Evolutionary conservation across 2,888 invertebrate genomes (phyloP).

Genomic region (Melanargia galathea): DNA sequence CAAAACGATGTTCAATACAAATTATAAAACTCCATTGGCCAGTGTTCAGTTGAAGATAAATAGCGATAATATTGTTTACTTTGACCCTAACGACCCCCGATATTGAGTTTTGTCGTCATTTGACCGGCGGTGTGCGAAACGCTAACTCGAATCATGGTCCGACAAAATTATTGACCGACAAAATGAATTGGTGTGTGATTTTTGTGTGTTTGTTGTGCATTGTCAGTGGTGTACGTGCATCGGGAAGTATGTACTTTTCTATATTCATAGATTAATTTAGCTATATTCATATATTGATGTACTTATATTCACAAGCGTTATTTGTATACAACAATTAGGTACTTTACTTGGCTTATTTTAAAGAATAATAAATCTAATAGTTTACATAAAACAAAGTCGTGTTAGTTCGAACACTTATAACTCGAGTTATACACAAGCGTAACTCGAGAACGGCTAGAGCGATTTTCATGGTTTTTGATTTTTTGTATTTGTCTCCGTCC

Average conservation of each 20-base stretch:
- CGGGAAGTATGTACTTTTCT: slow-evolving; percentile 59
- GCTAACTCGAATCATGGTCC: slow-evolving; percentile 55
- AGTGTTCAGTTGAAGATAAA: slow-evolving; percentile 57
- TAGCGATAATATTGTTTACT: slow-evolving; percentile 69
- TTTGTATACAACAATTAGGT: no score
- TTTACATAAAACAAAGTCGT: no score
- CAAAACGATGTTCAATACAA: slow-evolving; percentile 33
- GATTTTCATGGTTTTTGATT: no score
- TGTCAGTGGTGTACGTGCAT: slow-evolving; percentile 57
- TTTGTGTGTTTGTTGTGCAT: slow-evolving; percentile 71
- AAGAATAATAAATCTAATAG: no score
- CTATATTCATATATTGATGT: not conserved
- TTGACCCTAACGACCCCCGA: slow-evolving; percentile 58
- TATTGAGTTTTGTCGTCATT: slow-evolving; percentile 64
- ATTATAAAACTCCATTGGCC: slow-evolving; percentile 35
- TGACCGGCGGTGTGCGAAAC: slow-evolving; percentile 56
- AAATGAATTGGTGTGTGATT: slow-evolving; percentile 69
- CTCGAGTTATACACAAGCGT: no score
- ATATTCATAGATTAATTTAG: not conserved
- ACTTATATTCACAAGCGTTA: not conserved
- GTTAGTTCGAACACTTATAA: no score
- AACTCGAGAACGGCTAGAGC: no score
- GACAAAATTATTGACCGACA: slow-evolving; percentile 53
- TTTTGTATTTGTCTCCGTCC: no score
- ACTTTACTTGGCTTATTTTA: no score